These are phyloP conservation scores for Diprion similis DNA, from an alignment of 1,140 invertebrate genomes.

Conservation along the genomic window DNA sequence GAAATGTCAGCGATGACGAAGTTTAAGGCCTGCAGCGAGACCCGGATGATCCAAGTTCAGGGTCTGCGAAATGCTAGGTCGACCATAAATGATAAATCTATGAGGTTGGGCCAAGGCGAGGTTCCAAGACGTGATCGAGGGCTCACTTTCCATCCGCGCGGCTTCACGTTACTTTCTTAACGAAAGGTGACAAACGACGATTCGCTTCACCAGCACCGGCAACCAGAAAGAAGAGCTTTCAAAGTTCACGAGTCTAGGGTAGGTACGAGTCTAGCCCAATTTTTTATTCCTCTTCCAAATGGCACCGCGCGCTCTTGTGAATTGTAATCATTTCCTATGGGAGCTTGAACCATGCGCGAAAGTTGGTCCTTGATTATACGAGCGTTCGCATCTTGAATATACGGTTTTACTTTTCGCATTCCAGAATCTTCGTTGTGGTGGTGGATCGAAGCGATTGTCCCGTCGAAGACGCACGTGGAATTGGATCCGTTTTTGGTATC, in stretches of 20 bases:
- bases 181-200: not conserved
- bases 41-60: not conserved
- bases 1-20: not conserved
- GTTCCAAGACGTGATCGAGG: not conserved
- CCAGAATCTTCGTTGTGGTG: not conserved
- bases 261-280: no score
- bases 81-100: not conserved
- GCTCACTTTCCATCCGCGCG: not conserved
- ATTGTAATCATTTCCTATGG: no score
- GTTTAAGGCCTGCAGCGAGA: not conserved
- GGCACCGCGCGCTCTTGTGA: no score
- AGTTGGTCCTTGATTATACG: not conserved
- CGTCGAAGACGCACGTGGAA: not conserved
- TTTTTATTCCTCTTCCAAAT: no score
- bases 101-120: slow-evolving; percentile 3
- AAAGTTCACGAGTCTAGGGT: no score
- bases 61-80: not conserved
- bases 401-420: slow-evolving; percentile 7
- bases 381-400: not conserved
- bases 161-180: not conserved
- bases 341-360: not conserved
- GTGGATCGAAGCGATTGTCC: not conserved
- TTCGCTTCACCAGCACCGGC: not conserved
- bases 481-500: not conserved
- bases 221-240: no score